These are phyloP conservation scores for Andrena fulva DNA, from an alignment of 2,888 invertebrate species.

Conservation along the genomic window DNA sequence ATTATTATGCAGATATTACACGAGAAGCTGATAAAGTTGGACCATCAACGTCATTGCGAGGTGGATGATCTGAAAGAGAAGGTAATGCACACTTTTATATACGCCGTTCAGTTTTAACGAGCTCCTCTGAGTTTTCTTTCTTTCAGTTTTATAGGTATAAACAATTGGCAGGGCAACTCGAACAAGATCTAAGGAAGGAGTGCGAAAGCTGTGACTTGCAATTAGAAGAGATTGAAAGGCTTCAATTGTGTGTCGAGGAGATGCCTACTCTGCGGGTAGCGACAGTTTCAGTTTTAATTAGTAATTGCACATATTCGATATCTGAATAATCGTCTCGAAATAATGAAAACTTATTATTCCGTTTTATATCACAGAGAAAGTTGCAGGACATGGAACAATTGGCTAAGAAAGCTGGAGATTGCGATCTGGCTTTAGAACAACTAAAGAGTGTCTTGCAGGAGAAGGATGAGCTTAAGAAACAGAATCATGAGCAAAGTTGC, in stretches of 20 bases:
- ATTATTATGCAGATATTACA: constrained; percentile 63
- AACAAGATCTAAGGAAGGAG: constrained; percentile 68
- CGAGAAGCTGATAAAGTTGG: constrained; percentile 61
- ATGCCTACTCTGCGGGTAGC: constrained; percentile 65
- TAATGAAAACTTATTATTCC: not conserved
- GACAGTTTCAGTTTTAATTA: constrained; percentile 71
- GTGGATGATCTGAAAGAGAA: constrained; percentile 65
- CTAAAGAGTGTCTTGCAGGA: constrained; percentile 67
- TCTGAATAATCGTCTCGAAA: not conserved
- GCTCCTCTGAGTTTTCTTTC: not conserved
- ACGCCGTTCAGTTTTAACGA: constrained; percentile 1
- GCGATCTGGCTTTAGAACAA: constrained; percentile 51
- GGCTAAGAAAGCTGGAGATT: constrained; percentile 60
- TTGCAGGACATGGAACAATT: constrained; percentile 64
- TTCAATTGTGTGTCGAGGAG: constrained; percentile 63
- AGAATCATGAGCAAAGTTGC: constrained; percentile 69
- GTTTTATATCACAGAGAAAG: constrained; percentile 53
- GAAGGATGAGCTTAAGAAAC: constrained; percentile 68
- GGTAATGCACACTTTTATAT: constrained; percentile 58
- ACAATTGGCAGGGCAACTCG: constrained; percentile 68
- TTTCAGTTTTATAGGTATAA: constrained; percentile 67
- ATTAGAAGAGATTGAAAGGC: constrained; percentile 70
- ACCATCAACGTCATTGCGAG: constrained; percentile 63
- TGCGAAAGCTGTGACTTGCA: constrained; percentile 63
- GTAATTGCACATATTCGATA: constrained; percentile 23